Base-by-base conservation (phyloP, 1,140 invertebrate genomes). In the Zaprionus africanus region DNA sequence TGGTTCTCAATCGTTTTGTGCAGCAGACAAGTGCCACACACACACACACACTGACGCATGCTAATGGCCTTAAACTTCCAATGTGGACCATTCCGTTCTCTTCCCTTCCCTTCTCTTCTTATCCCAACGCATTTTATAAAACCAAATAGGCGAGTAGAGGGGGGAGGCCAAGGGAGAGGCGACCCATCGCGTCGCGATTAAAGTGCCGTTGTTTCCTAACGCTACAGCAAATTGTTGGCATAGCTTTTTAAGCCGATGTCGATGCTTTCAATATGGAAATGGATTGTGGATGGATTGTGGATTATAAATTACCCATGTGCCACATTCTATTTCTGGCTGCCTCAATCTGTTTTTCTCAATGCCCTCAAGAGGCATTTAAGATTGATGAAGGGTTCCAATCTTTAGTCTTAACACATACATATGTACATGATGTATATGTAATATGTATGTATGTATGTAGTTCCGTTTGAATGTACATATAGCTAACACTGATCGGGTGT, bases 151-250 rank as follows among this genome's bases (percentile, higher is more conserved):
- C 62, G 9, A 9, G 0, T 9, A 11, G 31, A 34, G 7, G 31
- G 7, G 15, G 41, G 5, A 9, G n/a, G 58, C n/a, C n/a, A n/a
- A n/a, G 34, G 46, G 49, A 53, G 53, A 24, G 24, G 38, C 28
- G 67, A 63, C 53, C 46, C 22, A 76, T 74, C 75, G 38, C 75
- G 38, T 63, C 63, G 69, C 64, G 78, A 88, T 88, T 87, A 87
- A 87, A 78, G 65, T 83, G 57, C 83, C 80, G 83, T 88, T 86
- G 68, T 15, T 62, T 64, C 56, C 56, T 83, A 87, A 87, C 81
- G 81, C 43, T 78, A 74, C 62, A 77, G 81, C 66, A 86, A 86
- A 66, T 79, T 63, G 60, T 58, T 71, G 63, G 56, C 70, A 76
- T 66, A 78, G 66, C 61, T 78, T 53, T 31, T 65, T 17, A 22